Percentiles rank a stretch among this genome's conserved stretches.
Conservation (phyloP, 2,888 invertebrate species). For the Ditula angustiorana region DNA sequence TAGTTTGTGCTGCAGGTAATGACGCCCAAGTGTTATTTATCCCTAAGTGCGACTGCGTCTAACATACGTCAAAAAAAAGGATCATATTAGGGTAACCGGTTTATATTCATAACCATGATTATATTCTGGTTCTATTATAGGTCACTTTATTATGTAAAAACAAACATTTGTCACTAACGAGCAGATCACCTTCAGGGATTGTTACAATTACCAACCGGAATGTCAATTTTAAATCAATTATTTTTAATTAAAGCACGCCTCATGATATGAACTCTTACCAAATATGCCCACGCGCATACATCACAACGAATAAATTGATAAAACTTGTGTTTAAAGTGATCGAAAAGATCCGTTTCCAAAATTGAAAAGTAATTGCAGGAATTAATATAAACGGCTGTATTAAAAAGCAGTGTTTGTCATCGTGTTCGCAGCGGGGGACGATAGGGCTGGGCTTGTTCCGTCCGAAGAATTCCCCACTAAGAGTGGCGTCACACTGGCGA, state of each 20-base stretch:
- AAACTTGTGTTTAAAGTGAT: constrained; percentile 6
- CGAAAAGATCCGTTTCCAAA: constrained; percentile 8
- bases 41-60: no score
- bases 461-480: background rate
- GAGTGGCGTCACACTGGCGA: background rate
- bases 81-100: no score
- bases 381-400: constrained; percentile 43
- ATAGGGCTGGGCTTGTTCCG: background rate
- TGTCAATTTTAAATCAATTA: constrained; percentile 17
- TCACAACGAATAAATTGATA: background rate
- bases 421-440: constrained; percentile 39
- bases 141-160: background rate
- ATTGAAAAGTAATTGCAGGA: constrained; percentile 31
- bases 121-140: background rate
- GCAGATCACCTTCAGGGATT: constrained; percentile 9
- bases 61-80: no score
- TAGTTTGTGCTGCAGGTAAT: no score
- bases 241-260: constrained; percentile 25
- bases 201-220: constrained; percentile 7
- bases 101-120: background rate
- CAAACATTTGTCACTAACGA: constrained; percentile 3
- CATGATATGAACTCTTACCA: background rate
- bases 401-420: constrained; percentile 38
- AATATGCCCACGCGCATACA: constrained; percentile 2
- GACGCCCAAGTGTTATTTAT: no score